Base-by-base conservation (phyloP, 1,140 invertebrate genomes). In the Gonioctena quinquepunctata region DNA sequence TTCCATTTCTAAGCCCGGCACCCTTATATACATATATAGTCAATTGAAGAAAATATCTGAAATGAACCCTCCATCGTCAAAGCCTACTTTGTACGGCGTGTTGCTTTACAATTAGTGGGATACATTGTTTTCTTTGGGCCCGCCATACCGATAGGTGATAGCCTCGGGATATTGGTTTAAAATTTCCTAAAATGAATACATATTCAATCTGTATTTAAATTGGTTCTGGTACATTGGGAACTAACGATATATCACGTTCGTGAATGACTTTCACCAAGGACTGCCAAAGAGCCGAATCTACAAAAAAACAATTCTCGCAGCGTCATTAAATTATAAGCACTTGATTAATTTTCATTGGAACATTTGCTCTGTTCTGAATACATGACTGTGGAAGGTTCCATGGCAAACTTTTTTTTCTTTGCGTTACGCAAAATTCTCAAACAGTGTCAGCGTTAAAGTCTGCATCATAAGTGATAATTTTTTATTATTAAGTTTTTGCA, bases 11-110 rank as follows among this genome's bases (percentile, higher is more conserved):
- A 59, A 69, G 67, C 60, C 33, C 64, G 33, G 23, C 63, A 26
- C 49, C 49, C 48, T 54, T 54, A 54, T 54, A 54, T 66, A 52
- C 23, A 62, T 42, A 61, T 62, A 72, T 68, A 63, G 68, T 69
- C 67, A 63, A 73, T 73, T 73, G 67, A 73, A 73, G 71, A 71
- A 66, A 66, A 65, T 63, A 70, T 63, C 68, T 64, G 62, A 42
- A 65, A 54, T 19, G 25, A 64, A 62, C 60, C 60, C 60, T 28
- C 42, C 59, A 21, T 27, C 26, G 28, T 64, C 61, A 70, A 65
- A 56, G 68, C 68, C 48, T 70, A 70, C 68, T 70, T 70, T 70
- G 68, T 56, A 65, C 54, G 48, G 48, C 8, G 63, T 66, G 63
- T 66, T 66, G 63, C 63, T 66, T 66, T 54, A 66, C 63, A 66